Evolutionary conservation across 2,888 invertebrate species (phyloP).

Genomic region (Germaria angustata): DNA sequence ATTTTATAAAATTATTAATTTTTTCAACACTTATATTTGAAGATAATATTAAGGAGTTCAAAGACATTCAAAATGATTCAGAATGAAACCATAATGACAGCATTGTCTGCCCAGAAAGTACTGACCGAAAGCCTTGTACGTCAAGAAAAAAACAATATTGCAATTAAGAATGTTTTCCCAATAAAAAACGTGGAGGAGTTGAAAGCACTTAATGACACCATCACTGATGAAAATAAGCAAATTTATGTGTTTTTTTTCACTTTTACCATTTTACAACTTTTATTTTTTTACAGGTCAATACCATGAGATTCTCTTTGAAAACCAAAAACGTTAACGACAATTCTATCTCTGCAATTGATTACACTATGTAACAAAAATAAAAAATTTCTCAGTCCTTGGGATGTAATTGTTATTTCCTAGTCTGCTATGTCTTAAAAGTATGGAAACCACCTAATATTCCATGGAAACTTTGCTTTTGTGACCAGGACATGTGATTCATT

Average conservation of each 20-base stretch:
- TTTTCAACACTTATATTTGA: neutral
- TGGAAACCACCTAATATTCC: no score
- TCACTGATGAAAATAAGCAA: constrained; percentile 2
- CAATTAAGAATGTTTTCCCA: constrained; percentile 28
- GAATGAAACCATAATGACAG: constrained; percentile 31
- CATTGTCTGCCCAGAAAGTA: constrained; percentile 33
- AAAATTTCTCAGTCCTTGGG: no score
- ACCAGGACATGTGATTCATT: no score
- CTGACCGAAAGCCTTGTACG: constrained; percentile 15
- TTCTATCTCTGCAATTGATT: constrained; percentile 29
- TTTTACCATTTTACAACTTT: neutral
- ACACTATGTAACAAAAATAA: no score
- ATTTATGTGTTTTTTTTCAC: constrained; percentile 1
- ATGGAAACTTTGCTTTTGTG: no score
- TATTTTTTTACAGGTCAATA: neutral
- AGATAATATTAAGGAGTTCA: constrained; percentile 34
- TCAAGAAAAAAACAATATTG: neutral
- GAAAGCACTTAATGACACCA: neutral
- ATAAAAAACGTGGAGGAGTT: constrained; percentile 29
- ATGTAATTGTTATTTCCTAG: no score
- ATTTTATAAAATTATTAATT: neutral
- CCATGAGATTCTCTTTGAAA: neutral
- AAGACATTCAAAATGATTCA: constrained; percentile 19
- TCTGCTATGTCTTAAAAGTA: no score
- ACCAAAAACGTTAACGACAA: constrained; percentile 18